Evolutionary conservation across 2,797 vertebrate genomes (phyloP).

Genomic region (Salmo trutta): DNA sequence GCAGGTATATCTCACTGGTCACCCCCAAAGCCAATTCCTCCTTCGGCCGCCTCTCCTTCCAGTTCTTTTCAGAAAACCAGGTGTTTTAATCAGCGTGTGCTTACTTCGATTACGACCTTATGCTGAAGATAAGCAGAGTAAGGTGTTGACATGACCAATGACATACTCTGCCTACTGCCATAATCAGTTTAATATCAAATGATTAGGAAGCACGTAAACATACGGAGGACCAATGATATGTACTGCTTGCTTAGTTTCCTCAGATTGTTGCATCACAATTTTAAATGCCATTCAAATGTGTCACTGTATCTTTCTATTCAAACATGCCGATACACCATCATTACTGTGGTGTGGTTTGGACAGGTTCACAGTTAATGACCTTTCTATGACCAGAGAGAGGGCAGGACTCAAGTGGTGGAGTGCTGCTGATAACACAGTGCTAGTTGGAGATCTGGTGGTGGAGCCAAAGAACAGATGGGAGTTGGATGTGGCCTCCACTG

Average conservation of each 20-base stretch:
- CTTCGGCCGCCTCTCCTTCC: no score
- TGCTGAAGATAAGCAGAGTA: no score
- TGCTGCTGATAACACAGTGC: neutral
- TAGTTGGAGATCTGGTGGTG: neutral
- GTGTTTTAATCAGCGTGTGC: no score
- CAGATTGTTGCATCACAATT: neutral
- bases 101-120: no score
- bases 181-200: no score
- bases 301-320: neutral
- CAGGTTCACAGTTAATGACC: neutral
- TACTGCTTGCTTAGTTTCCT: neutral
- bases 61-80: no score
- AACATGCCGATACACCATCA: neutral
- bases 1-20: no score
- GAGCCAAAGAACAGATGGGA: constrained; percentile 57
- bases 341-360: neutral
- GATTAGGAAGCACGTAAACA: no score
- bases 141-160: no score
- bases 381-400: neutral
- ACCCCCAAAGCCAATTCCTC: no score
- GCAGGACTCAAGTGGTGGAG: neutral
- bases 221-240: neutral
- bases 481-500: constrained; percentile 56
- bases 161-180: no score
- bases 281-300: neutral